Base-by-base conservation (phyloP, 2,113 vertebrate species). In the Chaenogobius annularis region DNA sequence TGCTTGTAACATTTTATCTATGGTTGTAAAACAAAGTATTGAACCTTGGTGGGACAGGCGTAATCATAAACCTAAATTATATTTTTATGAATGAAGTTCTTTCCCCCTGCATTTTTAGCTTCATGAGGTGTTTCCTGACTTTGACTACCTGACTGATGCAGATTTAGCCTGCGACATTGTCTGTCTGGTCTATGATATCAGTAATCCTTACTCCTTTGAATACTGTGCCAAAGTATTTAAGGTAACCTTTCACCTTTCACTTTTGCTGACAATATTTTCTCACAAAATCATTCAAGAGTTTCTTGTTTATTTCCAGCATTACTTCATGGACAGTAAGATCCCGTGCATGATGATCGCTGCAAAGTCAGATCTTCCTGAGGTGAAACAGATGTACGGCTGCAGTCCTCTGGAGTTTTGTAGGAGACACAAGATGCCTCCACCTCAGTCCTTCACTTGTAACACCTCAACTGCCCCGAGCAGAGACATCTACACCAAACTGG, bases 361-460 rank as follows among this genome's bases (percentile, higher is more conserved):
- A 10, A 99, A 99, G 89, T 96, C 96, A 0, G 97, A 99, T 92
- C 94, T 98, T 80, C 95, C 95, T 22, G 97, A 98, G 93, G 88
- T 95, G 79, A 95, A 93, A 85, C 97, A 98, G 90, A 93, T 94
- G 70, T 96, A 94, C 40, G 87, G 92, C 86, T 91, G 95, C 92
- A 96, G 93, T 84, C 96, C 96, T 26, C 89, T 94, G 80, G 96
- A 99, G 79, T 99, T 99, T 94, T 98, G 97, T 85, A 94, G 93
- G 90, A 96, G 93, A 91, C 95, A 99, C 93, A 96, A 96, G 94
- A 96, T 99, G 95, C 98, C 97, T 52, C 96, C 97, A 48, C 97
- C 97, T 23, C 96, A 97, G 93, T 93, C 95, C 90, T 99, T 96
- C 91, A 97, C 95, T 74, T 98, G 96, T 77, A 96, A 94, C 82